These are phyloP conservation scores for Hyla sarda DNA, from an alignment of 2,113 vertebrate species.

Conservation along the genomic window DNA sequence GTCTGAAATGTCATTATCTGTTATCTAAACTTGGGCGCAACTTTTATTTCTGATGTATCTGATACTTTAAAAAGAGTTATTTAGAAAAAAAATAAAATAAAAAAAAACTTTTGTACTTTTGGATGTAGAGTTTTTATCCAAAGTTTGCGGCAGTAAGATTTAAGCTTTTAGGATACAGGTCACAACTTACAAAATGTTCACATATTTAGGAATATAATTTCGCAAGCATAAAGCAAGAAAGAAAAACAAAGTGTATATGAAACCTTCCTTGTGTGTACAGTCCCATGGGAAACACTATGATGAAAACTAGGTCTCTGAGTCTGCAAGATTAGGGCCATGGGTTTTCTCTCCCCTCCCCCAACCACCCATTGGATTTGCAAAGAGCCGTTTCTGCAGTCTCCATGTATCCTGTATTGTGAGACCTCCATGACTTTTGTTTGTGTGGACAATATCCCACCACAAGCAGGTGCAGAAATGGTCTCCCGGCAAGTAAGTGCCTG, in stretches of 20 bases:
- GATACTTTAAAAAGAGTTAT: too few species aligned
- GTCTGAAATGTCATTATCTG: too few species aligned
- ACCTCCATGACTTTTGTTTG: neutral
- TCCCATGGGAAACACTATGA: neutral
- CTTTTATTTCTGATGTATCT: too few species aligned
- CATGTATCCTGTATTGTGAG: neutral
- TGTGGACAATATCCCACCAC: neutral
- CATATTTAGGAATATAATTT: too few species aligned
- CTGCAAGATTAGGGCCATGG: neutral
- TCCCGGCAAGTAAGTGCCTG: neutral
- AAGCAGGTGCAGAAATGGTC: slow-evolving; percentile 6
- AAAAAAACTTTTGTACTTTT: too few species aligned
- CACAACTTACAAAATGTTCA: too few species aligned
- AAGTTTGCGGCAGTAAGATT: too few species aligned
- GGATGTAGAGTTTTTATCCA: too few species aligned
- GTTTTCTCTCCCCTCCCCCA: slow-evolving; percentile 2
- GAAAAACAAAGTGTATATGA: neutral
- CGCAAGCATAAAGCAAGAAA: too few species aligned
- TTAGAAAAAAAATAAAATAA: too few species aligned
- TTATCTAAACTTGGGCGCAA: too few species aligned
- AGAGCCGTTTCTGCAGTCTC: neutral
- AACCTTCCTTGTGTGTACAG: neutral
- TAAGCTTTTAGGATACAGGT: neutral
- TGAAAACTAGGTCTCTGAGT: neutral
- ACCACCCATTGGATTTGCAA: neutral